These are phyloP conservation scores for Augiades crinisus DNA, from an alignment of 2,888 invertebrate genomes.

Conservation along the genomic window DNA sequence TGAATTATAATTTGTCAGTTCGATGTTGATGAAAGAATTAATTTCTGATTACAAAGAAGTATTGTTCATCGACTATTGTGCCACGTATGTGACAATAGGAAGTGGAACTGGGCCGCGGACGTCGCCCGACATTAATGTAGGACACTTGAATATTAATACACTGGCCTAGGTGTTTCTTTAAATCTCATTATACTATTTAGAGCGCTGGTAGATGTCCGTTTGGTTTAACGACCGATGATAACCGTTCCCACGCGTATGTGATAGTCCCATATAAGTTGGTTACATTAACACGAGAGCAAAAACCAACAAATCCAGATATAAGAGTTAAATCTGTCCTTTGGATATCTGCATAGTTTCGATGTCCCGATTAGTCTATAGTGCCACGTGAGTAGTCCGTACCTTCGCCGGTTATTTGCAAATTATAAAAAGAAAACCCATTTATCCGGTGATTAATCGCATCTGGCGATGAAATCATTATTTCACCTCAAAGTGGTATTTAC, in stretches of 20 bases:
- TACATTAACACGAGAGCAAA: too few relatives aligned
- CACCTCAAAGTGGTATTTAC: too few relatives aligned
- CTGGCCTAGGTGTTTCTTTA: conserved; percentile 4
- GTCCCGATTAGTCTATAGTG: too few relatives aligned
- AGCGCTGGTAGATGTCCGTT: not conserved
- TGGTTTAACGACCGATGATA: too few relatives aligned
- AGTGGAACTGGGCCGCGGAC: conserved; percentile 41
- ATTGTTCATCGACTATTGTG: conserved; percentile 32
- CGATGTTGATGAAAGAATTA: conserved; percentile 18
- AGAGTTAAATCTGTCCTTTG: too few relatives aligned
- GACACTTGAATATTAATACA: conserved; percentile 39
- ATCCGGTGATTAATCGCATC: too few relatives aligned
- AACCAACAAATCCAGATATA: too few relatives aligned
- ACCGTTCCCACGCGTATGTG: not conserved
- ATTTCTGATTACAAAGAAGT: conserved; percentile 20
- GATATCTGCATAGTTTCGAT: too few relatives aligned
- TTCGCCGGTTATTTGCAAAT: too few relatives aligned
- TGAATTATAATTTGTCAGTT: not conserved
- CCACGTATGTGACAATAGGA: conserved; percentile 42
- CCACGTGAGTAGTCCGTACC: too few relatives aligned
- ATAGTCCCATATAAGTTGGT: not conserved
- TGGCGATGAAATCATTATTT: too few relatives aligned
- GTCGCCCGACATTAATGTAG: conserved; percentile 31
- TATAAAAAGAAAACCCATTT: too few relatives aligned
- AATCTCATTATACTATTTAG: conserved; percentile 7